phyloP scores from a whole-genome alignment of 1,140 invertebrate genomes.

The Caerostris extrusa region DNA sequence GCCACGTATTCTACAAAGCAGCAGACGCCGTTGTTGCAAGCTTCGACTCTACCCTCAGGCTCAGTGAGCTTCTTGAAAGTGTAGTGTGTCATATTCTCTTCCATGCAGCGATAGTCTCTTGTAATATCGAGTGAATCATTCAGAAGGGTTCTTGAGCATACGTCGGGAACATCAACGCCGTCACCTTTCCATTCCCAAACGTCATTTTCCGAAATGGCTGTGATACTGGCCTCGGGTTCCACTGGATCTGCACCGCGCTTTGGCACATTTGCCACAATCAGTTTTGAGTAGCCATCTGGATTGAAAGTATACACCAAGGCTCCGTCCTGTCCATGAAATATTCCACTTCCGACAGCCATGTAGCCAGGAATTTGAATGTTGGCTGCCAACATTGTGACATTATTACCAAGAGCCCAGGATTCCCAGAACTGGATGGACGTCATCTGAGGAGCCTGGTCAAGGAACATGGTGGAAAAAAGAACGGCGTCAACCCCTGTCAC shows the following conservation, averaged over 20 bases:
- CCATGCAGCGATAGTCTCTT: constrained; percentile 4
- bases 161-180: constrained; percentile 26
- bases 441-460: constrained; percentile 87
- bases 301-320: constrained; percentile 64
- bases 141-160: constrained; percentile 12
- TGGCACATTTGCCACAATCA: constrained; percentile 56
- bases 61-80: constrained; percentile 52
- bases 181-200: constrained; percentile 3
- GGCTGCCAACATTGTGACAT: constrained; percentile 85
- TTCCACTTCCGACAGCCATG: constrained; percentile 77
- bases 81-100: constrained; percentile 52
- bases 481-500: constrained; percentile 83
- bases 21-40: constrained; percentile 76
- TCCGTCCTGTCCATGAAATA: constrained; percentile 61
- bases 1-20: constrained; percentile 67
- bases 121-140: neutral
- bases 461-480: constrained; percentile 88
- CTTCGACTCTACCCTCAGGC: neutral
- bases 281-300: constrained; percentile 53
- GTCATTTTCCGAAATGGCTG: neutral
- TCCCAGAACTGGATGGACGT: constrained; percentile 83
- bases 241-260: neutral
- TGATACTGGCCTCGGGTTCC: neutral
- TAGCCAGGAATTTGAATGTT: constrained; percentile 83
- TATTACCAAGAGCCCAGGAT: constrained; percentile 83